phyloP scores from a whole-genome alignment of 2,797 vertebrate genomes.

The Muscicapa comitata region DNA sequence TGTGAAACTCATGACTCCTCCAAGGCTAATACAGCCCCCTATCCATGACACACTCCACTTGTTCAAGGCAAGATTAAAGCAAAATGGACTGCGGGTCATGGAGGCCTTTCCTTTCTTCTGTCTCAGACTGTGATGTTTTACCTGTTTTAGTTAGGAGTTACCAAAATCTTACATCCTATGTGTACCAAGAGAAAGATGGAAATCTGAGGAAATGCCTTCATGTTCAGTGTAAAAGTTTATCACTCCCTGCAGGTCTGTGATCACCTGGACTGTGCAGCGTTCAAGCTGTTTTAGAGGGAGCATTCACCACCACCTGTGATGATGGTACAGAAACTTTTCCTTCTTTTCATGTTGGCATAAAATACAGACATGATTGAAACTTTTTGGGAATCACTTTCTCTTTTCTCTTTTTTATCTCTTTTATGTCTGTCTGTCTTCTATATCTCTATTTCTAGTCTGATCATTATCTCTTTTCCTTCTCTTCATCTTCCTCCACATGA shows the following conservation, averaged over 20 bases:
- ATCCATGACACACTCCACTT: neutral
- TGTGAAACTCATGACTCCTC: neutral
- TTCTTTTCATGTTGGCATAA: neutral
- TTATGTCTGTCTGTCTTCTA: neutral
- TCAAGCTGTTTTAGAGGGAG: neutral
- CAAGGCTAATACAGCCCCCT: neutral
- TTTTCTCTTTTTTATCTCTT: neutral
- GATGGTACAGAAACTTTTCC: neutral
- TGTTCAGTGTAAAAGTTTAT: neutral
- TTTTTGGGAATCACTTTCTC: neutral
- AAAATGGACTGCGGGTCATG: neutral
- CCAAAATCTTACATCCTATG: neutral
- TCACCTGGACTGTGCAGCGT: neutral
- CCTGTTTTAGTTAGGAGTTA: neutral
- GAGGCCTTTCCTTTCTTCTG: neutral
- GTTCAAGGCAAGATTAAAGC: neutral
- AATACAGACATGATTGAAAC: neutral
- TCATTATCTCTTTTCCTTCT: neutral
- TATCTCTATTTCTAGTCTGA: neutral
- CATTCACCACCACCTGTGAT: neutral
- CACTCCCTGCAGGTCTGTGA: neutral
- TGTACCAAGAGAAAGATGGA: neutral
- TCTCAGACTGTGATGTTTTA: neutral
- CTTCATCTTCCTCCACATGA: neutral
- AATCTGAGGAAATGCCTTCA: neutral